These are phyloP conservation scores for Platerodrilus igneus DNA, from an alignment of 2,888 invertebrate genomes.

Conservation along the genomic window DNA sequence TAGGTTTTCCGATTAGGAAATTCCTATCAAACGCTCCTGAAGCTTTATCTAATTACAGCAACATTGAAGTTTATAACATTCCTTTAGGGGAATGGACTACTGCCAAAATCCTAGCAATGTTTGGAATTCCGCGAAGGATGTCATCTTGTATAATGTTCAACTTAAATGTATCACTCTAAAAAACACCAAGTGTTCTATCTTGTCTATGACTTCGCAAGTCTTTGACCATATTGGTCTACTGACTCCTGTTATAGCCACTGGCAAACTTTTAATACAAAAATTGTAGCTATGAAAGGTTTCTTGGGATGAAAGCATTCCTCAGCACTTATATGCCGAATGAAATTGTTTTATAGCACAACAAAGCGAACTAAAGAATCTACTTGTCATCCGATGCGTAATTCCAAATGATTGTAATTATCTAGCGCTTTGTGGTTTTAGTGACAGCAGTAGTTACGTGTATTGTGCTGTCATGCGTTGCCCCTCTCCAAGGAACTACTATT, in stretches of 20 bases:
- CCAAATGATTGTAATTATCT: too few species aligned
- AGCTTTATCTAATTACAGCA: neutral
- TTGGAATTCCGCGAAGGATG: slow-evolving; percentile 18
- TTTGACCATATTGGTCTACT: slow-evolving; percentile 13
- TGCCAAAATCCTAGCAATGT: slow-evolving; percentile 7
- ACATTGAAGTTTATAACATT: neutral
- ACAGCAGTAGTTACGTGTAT: too few species aligned
- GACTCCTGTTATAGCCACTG: slow-evolving; percentile 2
- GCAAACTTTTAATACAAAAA: slow-evolving; percentile 7
- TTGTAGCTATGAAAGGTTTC: slow-evolving; percentile 4
- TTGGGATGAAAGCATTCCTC: slow-evolving; percentile 9
- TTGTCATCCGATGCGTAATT: too few species aligned
- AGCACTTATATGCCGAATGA: neutral
- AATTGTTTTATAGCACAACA: slow-evolving; percentile 2
- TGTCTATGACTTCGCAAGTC: slow-evolving; percentile 5
- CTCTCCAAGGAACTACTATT: too few species aligned
- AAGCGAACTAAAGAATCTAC: too few species aligned
- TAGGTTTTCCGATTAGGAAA: slow-evolving; percentile 8
- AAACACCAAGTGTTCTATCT: slow-evolving; percentile 6
- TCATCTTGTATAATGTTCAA: slow-evolving; percentile 5
- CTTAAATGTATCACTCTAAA: neutral
- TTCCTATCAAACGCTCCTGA: slow-evolving; percentile 8
- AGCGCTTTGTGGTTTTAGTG: too few species aligned
- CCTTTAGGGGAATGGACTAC: slow-evolving; percentile 8
- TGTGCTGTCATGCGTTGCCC: too few species aligned